Percentiles rank a stretch among this genome's conserved stretches.
phyloP scores from a whole-genome alignment of 2,113 vertebrate genomes.

The Pimephales promelas region DNA sequence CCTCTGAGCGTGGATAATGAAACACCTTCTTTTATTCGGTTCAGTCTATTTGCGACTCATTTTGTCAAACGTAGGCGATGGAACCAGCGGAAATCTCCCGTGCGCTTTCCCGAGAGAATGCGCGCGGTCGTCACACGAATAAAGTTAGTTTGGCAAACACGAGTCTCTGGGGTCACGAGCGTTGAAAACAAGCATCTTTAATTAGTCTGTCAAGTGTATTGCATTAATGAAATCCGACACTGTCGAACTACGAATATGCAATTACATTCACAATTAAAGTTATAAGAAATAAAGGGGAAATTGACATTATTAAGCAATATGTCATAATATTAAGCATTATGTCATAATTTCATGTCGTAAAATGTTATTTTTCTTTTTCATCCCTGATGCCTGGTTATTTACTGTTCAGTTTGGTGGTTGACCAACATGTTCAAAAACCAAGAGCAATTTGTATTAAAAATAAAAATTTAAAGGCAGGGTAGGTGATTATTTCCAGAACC shows the following conservation, averaged over 20 bases:
- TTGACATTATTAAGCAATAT: background rate
- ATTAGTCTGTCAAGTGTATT: conserved; percentile 54
- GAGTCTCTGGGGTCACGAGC: conserved; percentile 24
- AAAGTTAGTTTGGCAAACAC: conserved; percentile 70
- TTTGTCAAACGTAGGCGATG: background rate
- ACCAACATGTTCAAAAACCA: background rate
- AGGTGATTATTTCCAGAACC: too few species aligned
- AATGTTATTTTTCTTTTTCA: background rate
- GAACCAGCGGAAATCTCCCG: conserved; percentile 3
- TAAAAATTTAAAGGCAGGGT: too few species aligned
- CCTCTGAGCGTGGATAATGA: background rate
- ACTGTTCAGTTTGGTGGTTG: background rate
- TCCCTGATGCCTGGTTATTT: background rate
- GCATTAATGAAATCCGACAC: conserved; percentile 51
- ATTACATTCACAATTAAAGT: background rate
- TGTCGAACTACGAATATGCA: background rate
- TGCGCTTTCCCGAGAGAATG: conserved; percentile 28
- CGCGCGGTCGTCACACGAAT: conserved; percentile 63
- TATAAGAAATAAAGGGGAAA: background rate
- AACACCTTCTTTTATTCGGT: background rate
- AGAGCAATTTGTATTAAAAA: background rate
- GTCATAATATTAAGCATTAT: background rate
- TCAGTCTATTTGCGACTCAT: background rate
- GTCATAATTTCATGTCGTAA: background rate
- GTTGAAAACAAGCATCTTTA: conserved; percentile 40